Evolutionary conservation across 2,113 vertebrate species (phyloP), one percentile per base, ranked within the genome.

Genomic region (Myxocyprinus asiaticus): DNA sequence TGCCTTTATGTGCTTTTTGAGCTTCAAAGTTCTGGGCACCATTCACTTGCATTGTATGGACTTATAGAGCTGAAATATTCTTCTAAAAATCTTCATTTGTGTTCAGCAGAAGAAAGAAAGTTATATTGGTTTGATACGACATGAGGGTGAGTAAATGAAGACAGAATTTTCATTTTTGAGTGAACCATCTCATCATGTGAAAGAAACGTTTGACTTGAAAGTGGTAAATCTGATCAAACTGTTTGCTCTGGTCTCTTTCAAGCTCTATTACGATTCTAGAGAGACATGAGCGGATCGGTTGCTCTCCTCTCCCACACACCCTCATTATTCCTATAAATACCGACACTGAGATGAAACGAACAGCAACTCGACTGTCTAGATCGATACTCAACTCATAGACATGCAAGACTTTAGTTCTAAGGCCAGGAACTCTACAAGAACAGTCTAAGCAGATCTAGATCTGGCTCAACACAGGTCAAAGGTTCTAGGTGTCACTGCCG

Each of bases 261-360:
- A 56, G 58, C 70, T 76, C 50, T 76, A 74, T 76, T 83, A 79
- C 43, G 6, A 48, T 5, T 10, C 22, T 33, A 59, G 51, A 72
- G 75, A 76, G 58, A 63, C 65, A 80, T 76, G 82, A 83, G 77
- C 65, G 61, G 72, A 62, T 48, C 44, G 70, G 66, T 67, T 77
- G 69, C 65, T 43, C 59, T 84, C 53, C 33, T 69, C 65, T 81
- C 22, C 61, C 63, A 66, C 80, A 77, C 67, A 45, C 65, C 77
- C 9, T 51, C 75, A 61, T 62, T 74, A 64, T 67, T 67, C 17
- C 80, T 77, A 74, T 80, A 72, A 80, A 72, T 73, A 77, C 47
- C 67, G 62, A 6, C 58, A 22, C 59, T 58, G 50, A 76, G 67
- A 50, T 65, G 53, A 75, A n/a, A 73, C 67, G 51, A 56, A 76